Percentiles rank a stretch among this genome's conserved stretches.
Evolutionary conservation across 2,113 vertebrate species (phyloP).

Genomic region (Aythya baeri): DNA sequence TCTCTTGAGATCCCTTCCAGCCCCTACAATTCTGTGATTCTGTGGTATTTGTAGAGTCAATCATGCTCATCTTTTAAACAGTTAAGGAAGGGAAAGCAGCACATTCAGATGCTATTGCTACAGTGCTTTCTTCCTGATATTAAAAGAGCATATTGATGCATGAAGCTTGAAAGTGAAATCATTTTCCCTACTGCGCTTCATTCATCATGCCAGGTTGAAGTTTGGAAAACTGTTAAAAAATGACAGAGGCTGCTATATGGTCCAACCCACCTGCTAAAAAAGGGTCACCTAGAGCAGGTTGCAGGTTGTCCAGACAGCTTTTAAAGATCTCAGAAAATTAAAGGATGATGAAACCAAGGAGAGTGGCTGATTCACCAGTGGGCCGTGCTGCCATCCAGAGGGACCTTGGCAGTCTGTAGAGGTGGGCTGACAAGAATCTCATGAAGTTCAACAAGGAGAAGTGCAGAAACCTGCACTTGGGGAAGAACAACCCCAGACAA

Average conservation of each 20-base stretch:
- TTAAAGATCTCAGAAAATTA: not conserved
- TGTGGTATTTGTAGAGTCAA: not conserved
- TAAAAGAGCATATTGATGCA: not conserved
- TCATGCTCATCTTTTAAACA: not conserved
- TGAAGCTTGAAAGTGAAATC: not conserved
- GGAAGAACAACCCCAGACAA: not conserved
- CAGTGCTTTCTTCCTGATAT: not conserved
- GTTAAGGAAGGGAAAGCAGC: not conserved
- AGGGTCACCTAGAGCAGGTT: not conserved
- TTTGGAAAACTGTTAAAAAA: not conserved
- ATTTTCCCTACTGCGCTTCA: not conserved
- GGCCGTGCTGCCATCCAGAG: not conserved
- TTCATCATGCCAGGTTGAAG: not conserved
- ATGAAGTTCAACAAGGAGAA: not conserved
- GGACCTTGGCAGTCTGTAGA: not conserved
- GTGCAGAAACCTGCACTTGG: not conserved
- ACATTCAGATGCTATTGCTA: not conserved
- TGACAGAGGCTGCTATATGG: accelerated
- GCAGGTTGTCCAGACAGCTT: not conserved
- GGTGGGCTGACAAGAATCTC: not conserved
- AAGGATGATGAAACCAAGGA: not conserved
- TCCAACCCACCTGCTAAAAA: not conserved
- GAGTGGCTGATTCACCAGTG: not conserved
- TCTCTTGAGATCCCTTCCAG: too few relatives aligned
- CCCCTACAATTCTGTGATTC: too few relatives aligned